phyloP scores from a whole-genome alignment of 2,888 invertebrate species.

The Dascillus cervinus region DNA sequence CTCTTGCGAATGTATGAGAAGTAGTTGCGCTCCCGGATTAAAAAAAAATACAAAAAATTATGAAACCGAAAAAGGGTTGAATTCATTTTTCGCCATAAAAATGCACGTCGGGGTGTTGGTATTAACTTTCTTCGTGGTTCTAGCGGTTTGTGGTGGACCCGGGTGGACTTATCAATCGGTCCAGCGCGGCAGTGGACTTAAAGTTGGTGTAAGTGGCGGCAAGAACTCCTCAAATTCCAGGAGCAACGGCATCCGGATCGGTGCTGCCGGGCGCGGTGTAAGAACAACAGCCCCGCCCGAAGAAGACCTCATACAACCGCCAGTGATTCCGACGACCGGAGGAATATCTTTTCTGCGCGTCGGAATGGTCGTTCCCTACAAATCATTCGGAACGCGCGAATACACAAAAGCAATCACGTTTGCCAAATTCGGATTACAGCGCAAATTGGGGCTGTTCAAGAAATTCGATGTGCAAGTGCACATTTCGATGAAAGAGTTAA shows the following conservation, averaged over 20 bases:
- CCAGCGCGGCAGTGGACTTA: constrained; percentile 38
- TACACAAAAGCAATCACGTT: constrained; percentile 63
- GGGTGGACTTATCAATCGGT: constrained; percentile 37
- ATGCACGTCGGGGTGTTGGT: constrained; percentile 35
- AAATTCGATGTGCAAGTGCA: constrained; percentile 61
- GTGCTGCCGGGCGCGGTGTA: constrained; percentile 29
- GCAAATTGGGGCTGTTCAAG: constrained; percentile 58
- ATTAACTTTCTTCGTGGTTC: constrained; percentile 34
- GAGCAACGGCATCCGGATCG: constrained; percentile 37
- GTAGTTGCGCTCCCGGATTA: constrained; percentile 22
- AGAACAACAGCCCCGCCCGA: constrained; percentile 25
- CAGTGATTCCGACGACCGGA: constrained; percentile 26
- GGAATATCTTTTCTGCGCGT: constrained; percentile 44
- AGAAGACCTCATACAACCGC: constrained; percentile 32
- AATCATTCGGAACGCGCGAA: constrained; percentile 65
- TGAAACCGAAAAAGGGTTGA: no score
- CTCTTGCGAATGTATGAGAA: constrained; percentile 11
- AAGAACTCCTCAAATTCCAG: constrained; percentile 31
- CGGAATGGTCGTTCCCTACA: constrained; percentile 70
- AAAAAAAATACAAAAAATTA: no score
- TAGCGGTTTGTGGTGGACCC: constrained; percentile 39
- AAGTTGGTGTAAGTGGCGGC: constrained; percentile 31
- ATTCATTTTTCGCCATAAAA: not conserved
- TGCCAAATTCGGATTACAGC: constrained; percentile 57
- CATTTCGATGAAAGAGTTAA: constrained; percentile 63